Conservation (phyloP, 2,113 vertebrate species). For the Phyllostomus hastatus region DNA sequence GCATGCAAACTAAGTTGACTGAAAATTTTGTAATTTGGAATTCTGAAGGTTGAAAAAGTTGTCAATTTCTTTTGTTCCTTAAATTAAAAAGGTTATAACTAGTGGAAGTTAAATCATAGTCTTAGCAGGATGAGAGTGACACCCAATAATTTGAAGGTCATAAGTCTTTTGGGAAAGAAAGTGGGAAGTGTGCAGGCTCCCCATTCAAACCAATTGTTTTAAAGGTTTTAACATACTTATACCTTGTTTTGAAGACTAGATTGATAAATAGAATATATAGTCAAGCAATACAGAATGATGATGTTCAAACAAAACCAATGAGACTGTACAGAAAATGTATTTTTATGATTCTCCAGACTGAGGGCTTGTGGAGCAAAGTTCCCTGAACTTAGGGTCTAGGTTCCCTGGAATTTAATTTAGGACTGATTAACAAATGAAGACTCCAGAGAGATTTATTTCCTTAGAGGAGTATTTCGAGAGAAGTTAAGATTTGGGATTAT, state of each 20-base stretch:
- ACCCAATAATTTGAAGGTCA: not conserved
- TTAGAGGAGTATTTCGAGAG: not conserved
- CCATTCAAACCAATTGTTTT: not conserved
- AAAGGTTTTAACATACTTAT: not conserved
- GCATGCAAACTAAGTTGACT: not conserved
- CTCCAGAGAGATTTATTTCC: not conserved
- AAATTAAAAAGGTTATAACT: not conserved
- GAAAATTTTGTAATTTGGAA: not conserved
- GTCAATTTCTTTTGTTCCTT: not conserved
- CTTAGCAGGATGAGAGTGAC: not conserved
- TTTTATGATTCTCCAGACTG: not conserved
- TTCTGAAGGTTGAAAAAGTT: not conserved
- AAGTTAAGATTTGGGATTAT: not conserved
- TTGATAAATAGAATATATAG: not conserved
- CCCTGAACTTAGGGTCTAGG: not conserved
- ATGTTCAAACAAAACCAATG: not conserved
- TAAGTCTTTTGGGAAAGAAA: not conserved
- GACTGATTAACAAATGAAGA: not conserved
- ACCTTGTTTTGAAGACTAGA: not conserved
- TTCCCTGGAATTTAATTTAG: not conserved
- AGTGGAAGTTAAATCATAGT: not conserved
- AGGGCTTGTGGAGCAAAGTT: not conserved
- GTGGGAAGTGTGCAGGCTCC: not conserved
- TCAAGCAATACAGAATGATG: not conserved
- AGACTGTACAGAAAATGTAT: not conserved